Evolutionary conservation across 1,140 invertebrate genomes (phyloP), one percentile per base, ranked within the genome.

Genomic region (Venustaconcha ellipsiformis): DNA sequence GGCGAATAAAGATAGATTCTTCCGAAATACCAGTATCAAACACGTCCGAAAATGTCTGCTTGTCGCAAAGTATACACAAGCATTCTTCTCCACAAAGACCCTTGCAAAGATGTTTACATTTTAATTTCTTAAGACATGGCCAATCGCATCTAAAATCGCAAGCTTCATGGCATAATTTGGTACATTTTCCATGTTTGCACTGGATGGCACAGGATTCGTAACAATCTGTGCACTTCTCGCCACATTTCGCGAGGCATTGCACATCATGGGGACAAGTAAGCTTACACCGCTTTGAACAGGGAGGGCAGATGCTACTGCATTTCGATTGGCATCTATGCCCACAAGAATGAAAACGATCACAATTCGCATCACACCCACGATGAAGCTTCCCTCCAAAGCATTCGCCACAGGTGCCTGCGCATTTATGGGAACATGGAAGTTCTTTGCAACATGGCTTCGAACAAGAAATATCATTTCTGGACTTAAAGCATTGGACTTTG

Each of bases 351-450:
- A 70, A 75, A 60, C 80, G 72, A 56, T 76, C 70, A 56, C 86
- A 89, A 48, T 73, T 74, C 55, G 80, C 20, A 11, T 55, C 48
- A 78, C 89, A 90, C 14, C 76, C 57, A 26, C 72, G 17, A 86
- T 94, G 94, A 69, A 94, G 86, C 18, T 93, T 89, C 18, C 92
- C 92, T 81, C 92, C 92, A n/a, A 79, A 84, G 82, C 94, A 94
- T 82, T 57, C 58, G 4, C 57, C 63, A 60, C 79, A 80, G 23
- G 60, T 74, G n/a, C 79, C 79, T 37, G 26, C 57, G 63, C 79
- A 80, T 14, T 18, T 18, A 70, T 80, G 79, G 1, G 57, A 67
- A 67, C 79, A 80, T n/a, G 70, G 62, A 13, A 73, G 67, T 55
- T 48, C 20, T 58, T 64, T 56, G 18, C 14, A 58, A 20, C 59